phyloP scores from a whole-genome alignment of 2,797 vertebrate genomes.

The Manis pentadactyla region DNA sequence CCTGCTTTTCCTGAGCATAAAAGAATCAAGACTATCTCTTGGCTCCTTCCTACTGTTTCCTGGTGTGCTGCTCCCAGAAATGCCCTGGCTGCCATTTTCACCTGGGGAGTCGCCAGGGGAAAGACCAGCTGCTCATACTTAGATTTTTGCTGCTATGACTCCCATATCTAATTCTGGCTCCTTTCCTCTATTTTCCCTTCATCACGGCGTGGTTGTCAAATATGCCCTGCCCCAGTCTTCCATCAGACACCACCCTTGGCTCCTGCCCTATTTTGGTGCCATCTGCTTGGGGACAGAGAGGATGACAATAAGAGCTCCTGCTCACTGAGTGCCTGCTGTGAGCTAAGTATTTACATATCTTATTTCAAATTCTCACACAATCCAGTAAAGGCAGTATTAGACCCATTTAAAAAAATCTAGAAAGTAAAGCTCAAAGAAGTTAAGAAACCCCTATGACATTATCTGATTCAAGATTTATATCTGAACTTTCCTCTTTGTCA shows the following conservation, averaged over 20 bases:
- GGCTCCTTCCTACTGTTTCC: not conserved
- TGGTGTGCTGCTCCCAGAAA: slow-evolving; percentile 60
- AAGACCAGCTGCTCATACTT: slow-evolving; percentile 67
- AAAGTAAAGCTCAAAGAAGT: slow-evolving; percentile 64
- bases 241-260: slow-evolving; percentile 54
- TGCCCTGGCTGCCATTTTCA: slow-evolving; percentile 76
- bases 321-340: slow-evolving; percentile 74
- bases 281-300: slow-evolving; percentile 70
- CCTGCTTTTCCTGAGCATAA: slow-evolving; percentile 52
- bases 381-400: slow-evolving; percentile 58
- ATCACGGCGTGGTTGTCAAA: slow-evolving; percentile 28
- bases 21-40: slow-evolving; percentile 58
- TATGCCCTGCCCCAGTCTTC: slow-evolving; percentile 49
- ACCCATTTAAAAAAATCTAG: slow-evolving; percentile 64
- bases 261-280: slow-evolving; percentile 57
- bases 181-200: slow-evolving; percentile 30
- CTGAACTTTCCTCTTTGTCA: slow-evolving; percentile 22
- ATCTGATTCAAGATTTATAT: slow-evolving; percentile 56
- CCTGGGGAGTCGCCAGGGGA: slow-evolving; percentile 56
- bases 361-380: slow-evolving; percentile 66
- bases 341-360: slow-evolving; percentile 71
- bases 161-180: slow-evolving; percentile 48
- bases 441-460: slow-evolving; percentile 26
- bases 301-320: slow-evolving; percentile 62
- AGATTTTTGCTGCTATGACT: slow-evolving; percentile 52